These are phyloP conservation scores for Gasteruption jaculator DNA, from an alignment of 2,888 invertebrate genomes.

Conservation along the genomic window DNA sequence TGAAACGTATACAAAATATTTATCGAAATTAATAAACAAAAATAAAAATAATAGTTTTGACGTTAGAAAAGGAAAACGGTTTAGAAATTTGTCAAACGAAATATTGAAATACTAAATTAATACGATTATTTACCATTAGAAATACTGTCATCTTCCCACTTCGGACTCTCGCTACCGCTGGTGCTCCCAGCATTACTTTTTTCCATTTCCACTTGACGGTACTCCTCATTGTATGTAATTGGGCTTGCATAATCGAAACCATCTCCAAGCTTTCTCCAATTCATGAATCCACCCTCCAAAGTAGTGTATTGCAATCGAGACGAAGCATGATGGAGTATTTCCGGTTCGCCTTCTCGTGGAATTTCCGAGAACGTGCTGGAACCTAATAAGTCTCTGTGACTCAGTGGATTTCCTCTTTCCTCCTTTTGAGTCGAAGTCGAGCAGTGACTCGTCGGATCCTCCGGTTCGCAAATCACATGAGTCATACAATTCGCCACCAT, in stretches of 20 bases:
- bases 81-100: too few species aligned
- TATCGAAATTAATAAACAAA: neutral
- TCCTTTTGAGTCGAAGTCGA: conserved; percentile 37
- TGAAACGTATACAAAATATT: conserved; percentile 18
- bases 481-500: conserved; percentile 71
- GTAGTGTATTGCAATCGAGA: conserved; percentile 48
- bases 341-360: conserved; percentile 36
- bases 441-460: conserved; percentile 34
- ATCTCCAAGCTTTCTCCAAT: conserved; percentile 49
- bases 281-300: conserved; percentile 47
- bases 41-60: neutral
- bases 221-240: conserved; percentile 63
- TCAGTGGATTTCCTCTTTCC: conserved; percentile 56
- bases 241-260: conserved; percentile 56
- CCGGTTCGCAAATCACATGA: conserved; percentile 40
- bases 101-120: too few species aligned
- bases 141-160: conserved; percentile 43
- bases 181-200: conserved; percentile 40
- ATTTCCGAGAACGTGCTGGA: conserved; percentile 25
- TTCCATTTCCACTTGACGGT: conserved; percentile 56
- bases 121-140: conserved; percentile 35
- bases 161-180: conserved; percentile 38
- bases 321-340: conserved; percentile 44
- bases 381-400: conserved; percentile 52
- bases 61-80: neutral